phyloP scores from a whole-genome alignment of 2,113 vertebrate genomes.

The Caretta caretta region DNA sequence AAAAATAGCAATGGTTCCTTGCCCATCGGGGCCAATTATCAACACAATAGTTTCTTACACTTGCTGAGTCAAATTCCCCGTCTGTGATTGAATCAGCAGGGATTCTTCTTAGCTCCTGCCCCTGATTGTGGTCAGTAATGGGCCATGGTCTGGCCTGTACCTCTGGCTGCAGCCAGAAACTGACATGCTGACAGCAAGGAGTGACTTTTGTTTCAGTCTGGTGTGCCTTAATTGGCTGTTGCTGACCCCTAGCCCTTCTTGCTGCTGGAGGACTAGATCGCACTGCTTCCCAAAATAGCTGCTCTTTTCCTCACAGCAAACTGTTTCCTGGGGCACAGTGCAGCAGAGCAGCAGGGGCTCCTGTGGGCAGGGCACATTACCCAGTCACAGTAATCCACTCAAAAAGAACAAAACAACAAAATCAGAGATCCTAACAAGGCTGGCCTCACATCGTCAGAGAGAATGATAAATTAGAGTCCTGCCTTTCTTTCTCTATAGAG shows the following conservation, averaged over 20 bases:
- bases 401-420: not conserved
- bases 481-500: not conserved
- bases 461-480: not conserved
- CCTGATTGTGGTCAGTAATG: not conserved
- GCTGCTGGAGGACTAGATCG: not conserved
- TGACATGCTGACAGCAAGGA: not conserved
- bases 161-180: not conserved
- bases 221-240: not conserved
- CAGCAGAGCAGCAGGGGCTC: not conserved
- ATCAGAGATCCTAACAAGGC: fast-evolving
- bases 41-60: not conserved
- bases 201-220: not conserved
- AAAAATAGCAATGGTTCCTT: not conserved
- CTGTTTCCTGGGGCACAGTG: not conserved
- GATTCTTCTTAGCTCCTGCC: not conserved
- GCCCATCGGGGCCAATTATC: not conserved
- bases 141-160: not conserved
- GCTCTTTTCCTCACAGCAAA: not conserved
- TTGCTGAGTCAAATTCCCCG: not conserved
- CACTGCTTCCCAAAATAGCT: not conserved
- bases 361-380: not conserved
- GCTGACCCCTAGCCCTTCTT: not conserved
- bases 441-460: not conserved
- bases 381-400: not conserved
- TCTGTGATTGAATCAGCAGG: not conserved